phyloP scores from a whole-genome alignment of 2,113 vertebrate genomes.

The Orycteropus afer region DNA sequence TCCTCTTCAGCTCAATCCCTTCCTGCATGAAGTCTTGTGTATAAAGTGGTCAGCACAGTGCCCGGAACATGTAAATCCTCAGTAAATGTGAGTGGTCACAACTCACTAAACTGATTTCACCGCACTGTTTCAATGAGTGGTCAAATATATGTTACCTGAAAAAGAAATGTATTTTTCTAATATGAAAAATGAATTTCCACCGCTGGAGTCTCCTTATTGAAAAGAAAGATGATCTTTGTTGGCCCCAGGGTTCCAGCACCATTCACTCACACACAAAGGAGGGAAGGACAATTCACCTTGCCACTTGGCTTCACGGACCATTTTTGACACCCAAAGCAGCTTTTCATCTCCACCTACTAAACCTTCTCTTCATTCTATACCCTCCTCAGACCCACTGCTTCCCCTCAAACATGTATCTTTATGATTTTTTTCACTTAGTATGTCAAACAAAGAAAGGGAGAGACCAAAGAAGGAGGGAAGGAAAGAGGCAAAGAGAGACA shows the following conservation, averaged over 20 bases:
- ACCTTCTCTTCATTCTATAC: slow-evolving; percentile 4
- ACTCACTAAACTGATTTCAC: background rate
- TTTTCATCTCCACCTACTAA: slow-evolving; percentile 27
- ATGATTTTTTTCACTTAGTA: slow-evolving; percentile 21
- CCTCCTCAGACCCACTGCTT: background rate
- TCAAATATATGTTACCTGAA: background rate
- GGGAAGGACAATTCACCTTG: slow-evolving; percentile 9
- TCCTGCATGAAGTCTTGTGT: background rate
- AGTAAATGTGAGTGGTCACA: background rate
- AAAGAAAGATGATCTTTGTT: slow-evolving; percentile 56
- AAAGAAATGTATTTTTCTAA: slow-evolving; percentile 19
- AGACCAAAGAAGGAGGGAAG: background rate
- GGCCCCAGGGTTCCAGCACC: background rate
- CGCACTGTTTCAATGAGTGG: background rate
- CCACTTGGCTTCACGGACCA: slow-evolving; percentile 27
- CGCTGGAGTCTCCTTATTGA: slow-evolving; percentile 13
- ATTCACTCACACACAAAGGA: slow-evolving; percentile 50
- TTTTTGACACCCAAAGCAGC: slow-evolving; percentile 25
- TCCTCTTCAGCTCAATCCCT: background rate
- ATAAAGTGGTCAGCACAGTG: background rate
- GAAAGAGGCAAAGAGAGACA: background rate
- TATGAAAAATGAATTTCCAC: slow-evolving; percentile 43
- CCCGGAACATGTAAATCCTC: background rate
- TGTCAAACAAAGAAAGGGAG: slow-evolving; percentile 8
- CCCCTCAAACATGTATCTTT: background rate